Evolutionary conservation across 2,113 vertebrate species (phyloP).

Genomic region (Strigops habroptila): DNA sequence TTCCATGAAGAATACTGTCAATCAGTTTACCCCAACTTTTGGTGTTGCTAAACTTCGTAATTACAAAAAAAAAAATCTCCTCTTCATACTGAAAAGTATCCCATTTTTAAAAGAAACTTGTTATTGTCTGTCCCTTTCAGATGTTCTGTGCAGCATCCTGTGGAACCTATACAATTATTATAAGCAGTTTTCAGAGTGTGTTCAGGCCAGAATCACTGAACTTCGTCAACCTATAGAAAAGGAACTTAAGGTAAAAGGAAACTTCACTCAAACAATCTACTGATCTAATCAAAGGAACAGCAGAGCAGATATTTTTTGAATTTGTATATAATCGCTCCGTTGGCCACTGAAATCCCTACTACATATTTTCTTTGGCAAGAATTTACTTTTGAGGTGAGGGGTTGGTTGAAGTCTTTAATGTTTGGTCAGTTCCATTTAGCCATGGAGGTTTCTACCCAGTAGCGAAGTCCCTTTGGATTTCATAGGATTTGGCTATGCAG

Average conservation of each 20-base stretch:
- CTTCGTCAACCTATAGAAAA: slow-evolving; percentile 92
- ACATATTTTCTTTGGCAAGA: background rate
- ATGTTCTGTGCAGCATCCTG: slow-evolving; percentile 83
- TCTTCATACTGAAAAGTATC: background rate
- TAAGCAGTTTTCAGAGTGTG: slow-evolving; percentile 84
- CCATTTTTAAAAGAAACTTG: background rate
- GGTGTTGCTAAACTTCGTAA: background rate
- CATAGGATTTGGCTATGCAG: background rate
- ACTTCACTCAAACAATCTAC: background rate
- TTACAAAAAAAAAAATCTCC: background rate
- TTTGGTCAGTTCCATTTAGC: background rate
- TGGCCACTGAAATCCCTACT: background rate
- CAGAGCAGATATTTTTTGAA: background rate
- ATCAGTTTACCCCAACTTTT: background rate
- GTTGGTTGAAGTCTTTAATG: background rate
- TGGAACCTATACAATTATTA: slow-evolving; percentile 97
- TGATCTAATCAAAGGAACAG: background rate
- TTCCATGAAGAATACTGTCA: background rate
- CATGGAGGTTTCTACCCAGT: background rate
- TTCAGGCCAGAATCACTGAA: slow-evolving; percentile 82
- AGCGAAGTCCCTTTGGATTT: background rate
- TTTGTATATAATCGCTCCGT: background rate
- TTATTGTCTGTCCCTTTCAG: slow-evolving; percentile 67
- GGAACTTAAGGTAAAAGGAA: slow-evolving; percentile 87
- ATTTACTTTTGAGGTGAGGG: background rate